Conservation (phyloP, 2,888 invertebrate genomes). For the Campaea margaritaria region DNA sequence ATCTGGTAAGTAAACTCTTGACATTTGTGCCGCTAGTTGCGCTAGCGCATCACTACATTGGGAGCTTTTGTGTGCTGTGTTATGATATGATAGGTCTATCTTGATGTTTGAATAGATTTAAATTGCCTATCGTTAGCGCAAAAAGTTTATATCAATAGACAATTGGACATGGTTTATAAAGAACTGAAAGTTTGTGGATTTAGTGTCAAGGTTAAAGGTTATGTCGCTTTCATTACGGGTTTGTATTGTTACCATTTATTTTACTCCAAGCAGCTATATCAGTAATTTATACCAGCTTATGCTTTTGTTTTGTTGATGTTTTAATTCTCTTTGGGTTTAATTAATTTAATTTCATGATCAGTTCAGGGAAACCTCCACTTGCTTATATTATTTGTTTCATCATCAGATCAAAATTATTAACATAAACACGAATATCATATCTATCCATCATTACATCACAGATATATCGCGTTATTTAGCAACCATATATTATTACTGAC, state of each 20-base stretch:
- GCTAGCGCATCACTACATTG: conserved; percentile 16
- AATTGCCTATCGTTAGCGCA: conserved; percentile 26
- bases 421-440: conserved; percentile 2
- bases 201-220: conserved; percentile 25
- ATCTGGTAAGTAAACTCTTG: conserved; percentile 28
- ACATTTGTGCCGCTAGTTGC: conserved; percentile 22
- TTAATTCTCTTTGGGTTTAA: too few species aligned
- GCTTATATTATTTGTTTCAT: neutral
- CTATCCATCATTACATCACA: conserved; percentile 13
- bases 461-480: conserved; percentile 9
- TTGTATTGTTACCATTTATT: too few species aligned
- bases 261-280: too few species aligned
- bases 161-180: neutral
- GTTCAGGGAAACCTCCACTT: neutral
- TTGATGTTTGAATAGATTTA: conserved; percentile 30
- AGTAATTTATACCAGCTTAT: too few species aligned
- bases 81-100: conserved; percentile 9
- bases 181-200: neutral
- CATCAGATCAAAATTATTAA: conserved; percentile 1
- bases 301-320: too few species aligned
- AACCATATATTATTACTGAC: conserved; percentile 8
- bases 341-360: neutral
- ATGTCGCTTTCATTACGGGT: conserved; percentile 7
- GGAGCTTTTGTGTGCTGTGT: conserved; percentile 13
- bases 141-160: conserved; percentile 14